phyloP scores from a whole-genome alignment of 2,113 vertebrate genomes.

The Psephotus haematonotus region DNA sequence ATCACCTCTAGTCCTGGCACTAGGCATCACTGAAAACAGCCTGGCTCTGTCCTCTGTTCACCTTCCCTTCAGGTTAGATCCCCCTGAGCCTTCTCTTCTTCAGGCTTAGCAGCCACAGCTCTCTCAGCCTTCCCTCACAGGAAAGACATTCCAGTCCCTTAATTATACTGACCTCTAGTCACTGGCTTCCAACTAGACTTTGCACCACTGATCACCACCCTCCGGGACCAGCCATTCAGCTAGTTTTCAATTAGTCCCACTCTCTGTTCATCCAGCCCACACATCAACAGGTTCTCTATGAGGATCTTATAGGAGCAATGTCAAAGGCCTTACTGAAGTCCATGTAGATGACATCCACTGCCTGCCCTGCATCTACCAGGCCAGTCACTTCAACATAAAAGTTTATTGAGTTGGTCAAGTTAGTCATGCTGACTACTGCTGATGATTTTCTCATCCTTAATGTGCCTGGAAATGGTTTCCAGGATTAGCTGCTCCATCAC shows the following conservation, averaged over 20 bases:
- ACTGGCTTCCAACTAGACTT: neutral
- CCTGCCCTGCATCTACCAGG: neutral
- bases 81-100: neutral
- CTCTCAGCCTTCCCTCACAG: neutral
- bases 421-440: neutral
- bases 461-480: neutral
- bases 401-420: neutral
- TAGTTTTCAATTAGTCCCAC: neutral
- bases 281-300: neutral
- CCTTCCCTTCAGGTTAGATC: neutral
- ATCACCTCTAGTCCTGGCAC: neutral
- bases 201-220: fast-evolving
- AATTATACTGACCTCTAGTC: neutral
- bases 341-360: neutral
- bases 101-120: neutral
- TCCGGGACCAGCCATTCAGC: neutral
- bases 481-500: neutral
- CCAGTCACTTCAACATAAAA: neutral
- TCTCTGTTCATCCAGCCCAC: neutral
- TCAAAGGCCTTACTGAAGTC: neutral
- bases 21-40: neutral
- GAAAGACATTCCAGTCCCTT: neutral
- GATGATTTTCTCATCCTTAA: neutral
- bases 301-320: neutral
- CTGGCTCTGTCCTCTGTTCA: neutral